Evolutionary conservation across 2,113 vertebrate species (phyloP).

Genomic region (Protobothrops mucrosquamatus): DNA sequence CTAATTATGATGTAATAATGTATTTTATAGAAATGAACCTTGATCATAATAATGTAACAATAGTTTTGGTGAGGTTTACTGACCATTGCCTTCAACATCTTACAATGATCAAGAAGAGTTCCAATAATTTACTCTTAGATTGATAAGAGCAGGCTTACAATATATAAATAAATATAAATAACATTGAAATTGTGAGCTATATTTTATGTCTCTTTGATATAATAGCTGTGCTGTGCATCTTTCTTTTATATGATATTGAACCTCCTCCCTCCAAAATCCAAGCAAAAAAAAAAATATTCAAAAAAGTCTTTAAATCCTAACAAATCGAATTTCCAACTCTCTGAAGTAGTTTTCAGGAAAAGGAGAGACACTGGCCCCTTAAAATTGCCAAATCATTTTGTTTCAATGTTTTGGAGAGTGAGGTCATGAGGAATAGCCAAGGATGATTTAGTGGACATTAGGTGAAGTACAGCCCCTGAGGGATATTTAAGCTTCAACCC

Average conservation of each 20-base stretch:
- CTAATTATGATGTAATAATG: neutral
- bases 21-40: neutral
- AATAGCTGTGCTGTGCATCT: neutral
- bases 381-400: neutral
- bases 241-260: neutral
- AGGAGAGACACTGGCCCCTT: neutral
- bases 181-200: neutral
- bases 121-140: neutral
- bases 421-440: too few relatives aligned
- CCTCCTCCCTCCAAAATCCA: neutral
- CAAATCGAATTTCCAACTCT: neutral
- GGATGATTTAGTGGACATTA: neutral
- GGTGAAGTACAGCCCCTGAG: neutral
- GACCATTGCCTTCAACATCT: neutral
- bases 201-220: neutral
- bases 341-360: neutral
- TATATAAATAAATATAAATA: neutral
- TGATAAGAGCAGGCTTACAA: neutral
- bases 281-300: neutral
- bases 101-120: neutral
- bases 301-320: neutral
- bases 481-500: neutral
- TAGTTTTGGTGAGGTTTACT: neutral
- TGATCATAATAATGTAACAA: constrained; percentile 33
- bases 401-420: neutral